Percentiles rank a stretch among this genome's conserved stretches.
Conservation (phyloP, 2,888 invertebrate species). For the Diabrotica balteata region DNA sequence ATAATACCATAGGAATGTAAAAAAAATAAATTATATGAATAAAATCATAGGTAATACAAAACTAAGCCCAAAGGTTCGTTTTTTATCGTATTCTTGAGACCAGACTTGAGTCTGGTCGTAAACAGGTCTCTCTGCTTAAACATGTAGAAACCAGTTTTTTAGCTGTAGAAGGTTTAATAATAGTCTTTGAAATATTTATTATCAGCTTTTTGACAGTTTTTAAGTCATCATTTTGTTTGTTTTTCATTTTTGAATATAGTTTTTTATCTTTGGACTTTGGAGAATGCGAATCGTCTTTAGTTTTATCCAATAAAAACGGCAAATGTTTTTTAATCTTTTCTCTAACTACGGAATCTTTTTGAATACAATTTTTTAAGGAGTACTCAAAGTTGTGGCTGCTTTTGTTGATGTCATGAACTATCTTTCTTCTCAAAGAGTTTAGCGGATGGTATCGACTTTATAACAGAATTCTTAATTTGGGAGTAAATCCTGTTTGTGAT, state of each 20-base stretch:
- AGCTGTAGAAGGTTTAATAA: slow-evolving; percentile 1
- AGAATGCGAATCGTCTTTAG: background rate
- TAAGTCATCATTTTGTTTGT: background rate
- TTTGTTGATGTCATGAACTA: background rate
- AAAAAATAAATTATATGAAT: too few relatives aligned
- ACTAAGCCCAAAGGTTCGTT: too few relatives aligned
- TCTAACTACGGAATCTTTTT: background rate
- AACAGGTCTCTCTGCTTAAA: slow-evolving; percentile 4
- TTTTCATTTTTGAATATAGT: background rate
- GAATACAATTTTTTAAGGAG: background rate
- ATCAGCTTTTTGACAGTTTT: slow-evolving; percentile 1
- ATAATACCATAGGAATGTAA: too few relatives aligned
- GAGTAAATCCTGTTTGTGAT: slow-evolving; percentile 34
- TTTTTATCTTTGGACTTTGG: background rate
- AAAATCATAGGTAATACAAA: too few relatives aligned
- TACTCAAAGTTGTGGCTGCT: background rate
- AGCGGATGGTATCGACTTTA: background rate
- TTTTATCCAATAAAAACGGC: background rate
- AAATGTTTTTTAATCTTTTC: background rate
- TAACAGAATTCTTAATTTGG: slow-evolving; percentile 11
- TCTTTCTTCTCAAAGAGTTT: background rate
- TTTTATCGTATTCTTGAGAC: too few relatives aligned
- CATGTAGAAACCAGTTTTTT: background rate
- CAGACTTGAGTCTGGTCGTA: slow-evolving; percentile 3
- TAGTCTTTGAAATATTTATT: background rate